Conservation (phyloP, 2,797 vertebrate species). For the Miichthys miiuy region DNA sequence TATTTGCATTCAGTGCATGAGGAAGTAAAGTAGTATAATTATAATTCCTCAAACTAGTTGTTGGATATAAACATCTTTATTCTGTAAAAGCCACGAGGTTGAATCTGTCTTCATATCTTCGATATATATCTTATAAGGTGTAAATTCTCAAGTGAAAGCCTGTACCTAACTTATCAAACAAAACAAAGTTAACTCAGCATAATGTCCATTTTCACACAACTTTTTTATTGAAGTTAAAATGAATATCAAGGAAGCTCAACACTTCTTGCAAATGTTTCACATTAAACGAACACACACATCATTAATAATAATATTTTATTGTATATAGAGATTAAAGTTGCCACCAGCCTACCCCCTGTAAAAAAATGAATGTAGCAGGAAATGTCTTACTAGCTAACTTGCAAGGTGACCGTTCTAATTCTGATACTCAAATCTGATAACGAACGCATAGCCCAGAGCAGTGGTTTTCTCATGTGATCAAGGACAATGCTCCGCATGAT, state of each 20-base stretch:
- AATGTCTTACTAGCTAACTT: not conserved
- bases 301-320: not conserved
- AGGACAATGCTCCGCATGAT: not conserved
- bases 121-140: not conserved
- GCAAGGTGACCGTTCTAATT: not conserved
- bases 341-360: not conserved
- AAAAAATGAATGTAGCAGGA: not conserved
- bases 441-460: not conserved
- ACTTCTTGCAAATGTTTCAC: not conserved
- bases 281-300: not conserved
- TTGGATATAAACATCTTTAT: conserved; percentile 1
- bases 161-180: not conserved
- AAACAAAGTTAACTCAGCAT: not conserved
- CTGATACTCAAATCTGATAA: no score
- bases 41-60: not conserved
- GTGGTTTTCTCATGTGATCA: not conserved
- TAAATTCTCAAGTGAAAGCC: not conserved
- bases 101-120: not conserved
- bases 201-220: not conserved
- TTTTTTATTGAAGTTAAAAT: conserved; percentile 1
- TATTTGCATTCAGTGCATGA: not conserved
- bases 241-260: not conserved
- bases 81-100: not conserved
- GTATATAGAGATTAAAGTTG: not conserved
- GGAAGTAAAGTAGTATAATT: not conserved